Evolutionary conservation across 2,888 invertebrate species (phyloP).

Genomic region (Leptinotarsa juncta): DNA sequence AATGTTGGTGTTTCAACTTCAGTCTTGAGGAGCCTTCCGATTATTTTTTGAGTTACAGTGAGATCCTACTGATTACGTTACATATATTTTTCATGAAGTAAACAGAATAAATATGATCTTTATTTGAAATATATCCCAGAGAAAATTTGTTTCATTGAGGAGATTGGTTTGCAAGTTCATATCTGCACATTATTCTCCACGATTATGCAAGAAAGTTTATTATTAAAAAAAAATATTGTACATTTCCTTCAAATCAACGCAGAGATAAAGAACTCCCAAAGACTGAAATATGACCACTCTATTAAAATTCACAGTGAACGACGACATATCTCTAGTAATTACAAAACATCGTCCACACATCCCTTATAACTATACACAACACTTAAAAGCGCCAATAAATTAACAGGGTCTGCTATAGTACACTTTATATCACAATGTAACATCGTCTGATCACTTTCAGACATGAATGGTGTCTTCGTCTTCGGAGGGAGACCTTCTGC

Average conservation of each 20-base stretch:
- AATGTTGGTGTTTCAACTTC: slow-evolving; percentile 31
- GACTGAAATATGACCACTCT: slow-evolving; percentile 30
- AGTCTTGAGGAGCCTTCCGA: not conserved
- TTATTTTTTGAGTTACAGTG: too few relatives aligned
- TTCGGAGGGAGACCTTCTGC: slow-evolving; percentile 67
- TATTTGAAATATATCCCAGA: too few relatives aligned
- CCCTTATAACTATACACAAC: slow-evolving; percentile 54
- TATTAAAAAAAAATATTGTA: too few relatives aligned
- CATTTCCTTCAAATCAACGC: too few relatives aligned
- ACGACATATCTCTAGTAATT: slow-evolving; percentile 45
- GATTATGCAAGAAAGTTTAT: too few relatives aligned
- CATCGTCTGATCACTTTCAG: slow-evolving; percentile 56
- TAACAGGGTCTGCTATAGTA: slow-evolving; percentile 60
- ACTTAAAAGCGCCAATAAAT: slow-evolving; percentile 63
- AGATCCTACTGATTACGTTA: too few relatives aligned
- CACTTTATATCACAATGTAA: slow-evolving; percentile 61
- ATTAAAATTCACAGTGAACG: slow-evolving; percentile 36
- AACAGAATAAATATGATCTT: too few relatives aligned
- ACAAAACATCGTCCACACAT: slow-evolving; percentile 53
- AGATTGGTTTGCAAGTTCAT: too few relatives aligned
- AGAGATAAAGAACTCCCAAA: not conserved
- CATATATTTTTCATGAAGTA: too few relatives aligned
- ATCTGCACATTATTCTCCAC: too few relatives aligned
- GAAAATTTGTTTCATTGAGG: too few relatives aligned
- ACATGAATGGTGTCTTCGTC: slow-evolving; percentile 76